These are phyloP conservation scores for Stictocephala bisonia DNA, from an alignment of 2,888 invertebrate species.

Conservation along the genomic window DNA sequence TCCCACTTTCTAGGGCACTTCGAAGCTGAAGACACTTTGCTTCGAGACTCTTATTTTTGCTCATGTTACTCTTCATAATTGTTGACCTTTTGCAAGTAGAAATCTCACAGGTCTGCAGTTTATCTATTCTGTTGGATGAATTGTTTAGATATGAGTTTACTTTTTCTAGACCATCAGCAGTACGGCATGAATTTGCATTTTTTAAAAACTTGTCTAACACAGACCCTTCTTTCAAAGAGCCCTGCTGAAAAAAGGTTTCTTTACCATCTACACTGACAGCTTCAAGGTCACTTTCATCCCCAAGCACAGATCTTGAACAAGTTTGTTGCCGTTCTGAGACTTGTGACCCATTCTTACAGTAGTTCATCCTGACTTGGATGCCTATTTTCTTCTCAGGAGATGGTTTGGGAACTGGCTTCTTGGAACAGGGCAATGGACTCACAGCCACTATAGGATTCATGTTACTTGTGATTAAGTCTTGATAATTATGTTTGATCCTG, in stretches of 20 bases:
- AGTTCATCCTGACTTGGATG: constrained; percentile 54
- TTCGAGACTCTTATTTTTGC: constrained; percentile 31
- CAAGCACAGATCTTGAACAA: background rate
- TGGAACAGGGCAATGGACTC: background rate
- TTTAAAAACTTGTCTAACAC: constrained; percentile 27
- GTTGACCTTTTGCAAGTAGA: constrained; percentile 24
- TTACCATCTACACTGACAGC: constrained; percentile 28
- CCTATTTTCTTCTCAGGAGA: constrained; percentile 51
- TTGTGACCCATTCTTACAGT: constrained; percentile 47
- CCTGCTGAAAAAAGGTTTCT: background rate
- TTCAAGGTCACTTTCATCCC: constrained; percentile 38
- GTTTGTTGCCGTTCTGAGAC: background rate
- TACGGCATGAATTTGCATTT: background rate
- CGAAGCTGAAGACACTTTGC: constrained; percentile 42
- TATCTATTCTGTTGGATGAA: background rate
- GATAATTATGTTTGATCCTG: constrained; percentile 12
- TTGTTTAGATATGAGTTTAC: constrained; percentile 7
- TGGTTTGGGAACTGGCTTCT: constrained; percentile 36
- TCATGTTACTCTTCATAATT: constrained; percentile 4
- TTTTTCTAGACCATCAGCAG: constrained; percentile 26
- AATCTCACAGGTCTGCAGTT: constrained; percentile 17
- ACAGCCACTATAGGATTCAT: constrained; percentile 2
- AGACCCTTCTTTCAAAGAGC: constrained; percentile 5
- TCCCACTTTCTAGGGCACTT: constrained; percentile 17
- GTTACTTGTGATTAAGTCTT: background rate